phyloP scores from a whole-genome alignment of 2,888 invertebrate species.

The Anarsia innoxiella region DNA sequence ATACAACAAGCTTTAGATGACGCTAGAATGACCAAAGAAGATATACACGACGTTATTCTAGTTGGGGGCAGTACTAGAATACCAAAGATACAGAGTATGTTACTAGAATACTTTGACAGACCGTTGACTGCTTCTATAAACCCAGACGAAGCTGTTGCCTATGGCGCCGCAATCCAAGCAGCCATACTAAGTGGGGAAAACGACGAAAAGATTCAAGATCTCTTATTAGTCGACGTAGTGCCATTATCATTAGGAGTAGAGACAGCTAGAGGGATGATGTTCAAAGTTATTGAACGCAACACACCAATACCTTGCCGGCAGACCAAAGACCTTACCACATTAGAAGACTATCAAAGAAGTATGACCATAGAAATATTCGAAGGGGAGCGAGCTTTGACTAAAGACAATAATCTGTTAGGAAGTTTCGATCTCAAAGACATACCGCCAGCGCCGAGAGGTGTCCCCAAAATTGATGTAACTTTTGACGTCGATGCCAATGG shows the following conservation, averaged over 20 bases:
- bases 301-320: constrained; percentile 46
- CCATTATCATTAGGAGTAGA: constrained; percentile 54
- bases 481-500: constrained; percentile 48
- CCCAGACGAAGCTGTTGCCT: constrained; percentile 55
- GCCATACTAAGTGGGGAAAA: constrained; percentile 38
- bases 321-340: constrained; percentile 48
- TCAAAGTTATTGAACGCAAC: constrained; percentile 46
- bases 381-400: constrained; percentile 49
- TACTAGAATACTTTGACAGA: constrained; percentile 41
- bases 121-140: constrained; percentile 38
- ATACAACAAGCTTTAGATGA: constrained; percentile 37
- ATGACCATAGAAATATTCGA: constrained; percentile 59
- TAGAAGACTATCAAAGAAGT: constrained; percentile 47
- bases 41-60: constrained; percentile 42
- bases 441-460: constrained; percentile 49
- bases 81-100: constrained; percentile 42
- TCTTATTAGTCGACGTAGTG: constrained; percentile 45
- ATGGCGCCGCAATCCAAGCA: constrained; percentile 55
- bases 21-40: constrained; percentile 35
- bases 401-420: constrained; percentile 50
- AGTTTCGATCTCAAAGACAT: constrained; percentile 45
- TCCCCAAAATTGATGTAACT: constrained; percentile 48
- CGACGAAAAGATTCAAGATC: constrained; percentile 32
- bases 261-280: constrained; percentile 51
- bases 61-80: constrained; percentile 56